Percentiles rank a stretch among this genome's conserved stretches.
Evolutionary conservation across 2,113 vertebrate species (phyloP).

Genomic region (Gymnobelideus leadbeateri): DNA sequence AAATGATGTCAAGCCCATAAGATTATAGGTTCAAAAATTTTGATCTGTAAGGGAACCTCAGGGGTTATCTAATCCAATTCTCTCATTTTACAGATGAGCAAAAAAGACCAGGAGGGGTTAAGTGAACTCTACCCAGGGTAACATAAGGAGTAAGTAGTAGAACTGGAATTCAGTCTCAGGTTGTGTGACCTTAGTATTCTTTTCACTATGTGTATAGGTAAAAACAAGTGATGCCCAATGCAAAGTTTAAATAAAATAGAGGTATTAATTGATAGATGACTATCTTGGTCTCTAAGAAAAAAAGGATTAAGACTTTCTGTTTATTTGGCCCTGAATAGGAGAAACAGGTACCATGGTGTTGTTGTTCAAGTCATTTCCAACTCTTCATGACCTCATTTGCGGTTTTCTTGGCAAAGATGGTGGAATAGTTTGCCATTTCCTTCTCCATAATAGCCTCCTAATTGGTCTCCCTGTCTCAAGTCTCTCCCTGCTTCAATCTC

Average conservation of each 20-base stretch:
- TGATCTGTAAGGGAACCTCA: neutral
- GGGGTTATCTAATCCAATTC: neutral
- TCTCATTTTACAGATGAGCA: neutral
- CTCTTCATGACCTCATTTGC: too few relatives aligned
- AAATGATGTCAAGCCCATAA: neutral
- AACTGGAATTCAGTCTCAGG: neutral
- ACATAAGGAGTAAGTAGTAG: neutral
- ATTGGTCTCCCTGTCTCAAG: neutral
- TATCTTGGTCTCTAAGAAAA: fast-evolving
- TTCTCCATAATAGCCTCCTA: too few relatives aligned
- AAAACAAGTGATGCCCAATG: neutral
- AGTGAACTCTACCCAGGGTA: neutral
- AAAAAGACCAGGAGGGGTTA: neutral
- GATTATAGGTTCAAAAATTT: neutral
- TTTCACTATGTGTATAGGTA: neutral
- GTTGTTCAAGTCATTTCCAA: neutral
- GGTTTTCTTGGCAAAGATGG: too few relatives aligned
- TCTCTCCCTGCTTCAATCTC: neutral
- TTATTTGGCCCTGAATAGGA: neutral
- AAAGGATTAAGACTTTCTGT: neutral
- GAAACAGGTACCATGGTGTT: neutral
- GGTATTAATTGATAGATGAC: neutral
- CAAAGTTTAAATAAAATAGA: neutral
- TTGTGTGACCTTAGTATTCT: neutral
- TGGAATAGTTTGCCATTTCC: too few relatives aligned